These are phyloP conservation scores for Dendroctonus valens DNA, from an alignment of 1,140 invertebrate species.

Conservation along the genomic window DNA sequence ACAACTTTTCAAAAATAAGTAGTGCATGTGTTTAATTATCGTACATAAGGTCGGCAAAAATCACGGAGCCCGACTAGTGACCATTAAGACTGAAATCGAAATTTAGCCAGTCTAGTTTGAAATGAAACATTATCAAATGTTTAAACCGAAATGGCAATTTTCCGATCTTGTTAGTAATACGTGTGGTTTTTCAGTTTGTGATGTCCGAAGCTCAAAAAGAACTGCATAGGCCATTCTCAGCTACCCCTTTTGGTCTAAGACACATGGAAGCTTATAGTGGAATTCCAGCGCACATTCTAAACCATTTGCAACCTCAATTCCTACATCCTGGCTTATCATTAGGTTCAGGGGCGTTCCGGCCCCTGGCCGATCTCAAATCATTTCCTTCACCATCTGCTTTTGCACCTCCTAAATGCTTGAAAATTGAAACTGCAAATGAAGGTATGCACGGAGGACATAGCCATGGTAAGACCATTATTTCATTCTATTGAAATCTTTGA, in stretches of 20 bases:
- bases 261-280: slow-evolving; percentile 58
- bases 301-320: slow-evolving; percentile 57
- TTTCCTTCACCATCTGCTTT: slow-evolving; percentile 56
- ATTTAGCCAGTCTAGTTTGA: too few species aligned
- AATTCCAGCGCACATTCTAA: slow-evolving; percentile 55
- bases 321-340: slow-evolving; percentile 51
- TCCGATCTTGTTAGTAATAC: too few species aligned
- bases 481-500: not conserved
- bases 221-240: slow-evolving; percentile 50
- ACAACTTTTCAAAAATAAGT: too few species aligned
- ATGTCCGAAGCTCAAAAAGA: slow-evolving; percentile 49
- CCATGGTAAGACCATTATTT: slow-evolving; percentile 33
- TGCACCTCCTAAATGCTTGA: slow-evolving; percentile 54
- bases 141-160: too few species aligned
- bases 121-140: too few species aligned
- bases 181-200: slow-evolving; percentile 44
- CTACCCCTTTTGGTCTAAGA: slow-evolving; percentile 54
- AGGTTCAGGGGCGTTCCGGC: slow-evolving; percentile 48
- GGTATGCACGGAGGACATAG: slow-evolving; percentile 36
- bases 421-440: slow-evolving; percentile 51
- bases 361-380: slow-evolving; percentile 52
- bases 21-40: too few species aligned
- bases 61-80: too few species aligned
- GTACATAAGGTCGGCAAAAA: too few species aligned
- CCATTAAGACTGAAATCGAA: too few species aligned